Conservation (phyloP, 2,113 vertebrate species). For the Arizona elegans region DNA sequence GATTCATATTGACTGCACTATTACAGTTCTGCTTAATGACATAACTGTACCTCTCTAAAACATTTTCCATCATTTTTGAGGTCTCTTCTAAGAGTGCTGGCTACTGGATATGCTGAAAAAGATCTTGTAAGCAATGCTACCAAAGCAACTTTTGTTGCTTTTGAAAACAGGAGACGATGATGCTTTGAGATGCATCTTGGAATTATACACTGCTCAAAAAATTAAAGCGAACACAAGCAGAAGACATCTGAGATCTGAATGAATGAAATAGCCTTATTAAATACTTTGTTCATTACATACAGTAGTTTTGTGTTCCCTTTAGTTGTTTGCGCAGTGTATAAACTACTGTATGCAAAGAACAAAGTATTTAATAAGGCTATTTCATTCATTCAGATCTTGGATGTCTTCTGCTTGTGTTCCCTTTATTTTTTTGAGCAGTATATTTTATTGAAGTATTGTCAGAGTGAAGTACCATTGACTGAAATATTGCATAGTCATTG, state of each 20-base stretch:
- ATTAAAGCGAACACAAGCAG: no score
- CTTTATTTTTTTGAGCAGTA: no score
- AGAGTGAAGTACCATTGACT: not conserved
- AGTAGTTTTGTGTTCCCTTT: no score
- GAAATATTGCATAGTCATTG: not conserved
- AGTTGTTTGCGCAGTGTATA: no score
- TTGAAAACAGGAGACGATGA: not conserved
- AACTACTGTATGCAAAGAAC: no score
- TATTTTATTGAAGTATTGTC: not conserved
- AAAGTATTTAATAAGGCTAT: no score
- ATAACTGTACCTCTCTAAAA: not conserved
- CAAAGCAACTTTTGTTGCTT: not conserved
- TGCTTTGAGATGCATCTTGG: not conserved
- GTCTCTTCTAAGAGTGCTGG: not conserved
- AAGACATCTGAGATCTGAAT: no score
- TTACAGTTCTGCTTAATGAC: not conserved
- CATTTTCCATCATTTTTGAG: not conserved
- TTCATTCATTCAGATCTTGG: no score
- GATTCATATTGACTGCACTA: not conserved
- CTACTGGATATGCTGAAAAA: not conserved
- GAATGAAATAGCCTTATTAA: no score
- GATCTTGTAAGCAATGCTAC: not conserved
- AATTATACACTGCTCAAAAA: not conserved
- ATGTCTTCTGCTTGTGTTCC: no score
- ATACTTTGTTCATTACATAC: no score